Percentiles rank a stretch among this genome's conserved stretches.
phyloP scores from a whole-genome alignment of 2,888 invertebrate species.

The Tribolium freemani region DNA sequence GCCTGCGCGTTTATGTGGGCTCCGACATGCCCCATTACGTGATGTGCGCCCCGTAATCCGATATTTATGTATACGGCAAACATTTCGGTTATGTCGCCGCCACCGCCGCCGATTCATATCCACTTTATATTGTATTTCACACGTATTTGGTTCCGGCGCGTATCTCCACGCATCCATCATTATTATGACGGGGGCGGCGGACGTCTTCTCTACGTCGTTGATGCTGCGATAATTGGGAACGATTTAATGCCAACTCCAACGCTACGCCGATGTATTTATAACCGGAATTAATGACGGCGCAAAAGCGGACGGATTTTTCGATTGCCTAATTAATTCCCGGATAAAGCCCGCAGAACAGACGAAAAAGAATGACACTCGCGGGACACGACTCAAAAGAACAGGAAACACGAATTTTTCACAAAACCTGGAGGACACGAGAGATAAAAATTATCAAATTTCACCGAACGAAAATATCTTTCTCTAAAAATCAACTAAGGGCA shows the following conservation, averaged over 20 bases:
- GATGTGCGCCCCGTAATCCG: conserved; percentile 56
- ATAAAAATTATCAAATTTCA: background rate
- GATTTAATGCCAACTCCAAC: conserved; percentile 23
- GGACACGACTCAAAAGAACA: background rate
- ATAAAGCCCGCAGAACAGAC: background rate
- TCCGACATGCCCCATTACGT: conserved; percentile 57
- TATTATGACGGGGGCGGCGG: conserved; percentile 39
- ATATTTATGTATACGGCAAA: conserved; percentile 51
- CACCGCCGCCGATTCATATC: conserved; percentile 41
- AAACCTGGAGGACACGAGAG: background rate
- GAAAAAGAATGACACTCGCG: background rate
- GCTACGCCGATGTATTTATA: conserved; percentile 8
- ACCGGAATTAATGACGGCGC: conserved; percentile 11
- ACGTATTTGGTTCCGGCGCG: conserved; percentile 41
- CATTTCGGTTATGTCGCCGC: conserved; percentile 48
- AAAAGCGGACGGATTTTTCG: conserved; percentile 1
- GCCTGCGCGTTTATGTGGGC: conserved; percentile 28
- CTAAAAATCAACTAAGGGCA: too few species aligned
- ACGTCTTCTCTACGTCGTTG: conserved; percentile 28
- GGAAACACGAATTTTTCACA: background rate
- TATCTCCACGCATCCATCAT: conserved; percentile 44
- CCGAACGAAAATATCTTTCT: too few species aligned
- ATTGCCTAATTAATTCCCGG: conserved; percentile 8
- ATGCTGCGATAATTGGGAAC: conserved; percentile 39
- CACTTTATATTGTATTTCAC: conserved; percentile 47